phyloP scores from a whole-genome alignment of 2,113 vertebrate species.

The Gracilinanus agilis region DNA sequence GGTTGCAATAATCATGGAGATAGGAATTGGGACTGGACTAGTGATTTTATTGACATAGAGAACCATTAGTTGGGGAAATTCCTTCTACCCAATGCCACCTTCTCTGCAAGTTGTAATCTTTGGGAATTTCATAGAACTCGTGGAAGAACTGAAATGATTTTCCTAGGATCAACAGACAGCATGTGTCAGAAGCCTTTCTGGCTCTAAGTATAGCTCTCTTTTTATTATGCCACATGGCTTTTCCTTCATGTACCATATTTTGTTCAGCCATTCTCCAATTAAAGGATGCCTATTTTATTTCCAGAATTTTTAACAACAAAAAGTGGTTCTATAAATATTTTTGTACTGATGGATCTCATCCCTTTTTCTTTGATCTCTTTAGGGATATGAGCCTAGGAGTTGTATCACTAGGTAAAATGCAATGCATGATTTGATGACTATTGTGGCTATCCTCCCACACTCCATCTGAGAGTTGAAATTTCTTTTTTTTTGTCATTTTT shows the following conservation, averaged over 20 bases:
- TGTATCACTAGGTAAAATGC: neutral
- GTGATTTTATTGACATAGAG: neutral
- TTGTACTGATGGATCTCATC: neutral
- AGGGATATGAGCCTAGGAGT: neutral
- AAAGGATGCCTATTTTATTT: neutral
- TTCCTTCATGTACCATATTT: neutral
- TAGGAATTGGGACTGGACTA: neutral
- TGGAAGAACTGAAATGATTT: neutral
- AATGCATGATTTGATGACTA: neutral
- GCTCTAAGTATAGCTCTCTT: neutral
- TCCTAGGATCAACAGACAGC: neutral
- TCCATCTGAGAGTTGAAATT: neutral
- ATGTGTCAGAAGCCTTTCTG: neutral
- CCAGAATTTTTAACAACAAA: neutral
- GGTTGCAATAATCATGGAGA: neutral
- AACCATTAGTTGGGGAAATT: neutral
- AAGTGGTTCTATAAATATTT: neutral
- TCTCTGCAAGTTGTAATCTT: neutral
- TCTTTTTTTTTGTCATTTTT: neutral
- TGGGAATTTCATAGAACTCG: neutral
- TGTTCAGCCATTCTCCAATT: neutral
- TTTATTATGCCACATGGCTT: neutral
- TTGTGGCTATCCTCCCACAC: neutral
- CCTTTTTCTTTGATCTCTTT: neutral
- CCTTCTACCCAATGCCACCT: neutral